Conservation (phyloP, 1,140 invertebrate species). For the Ips typographus region DNA sequence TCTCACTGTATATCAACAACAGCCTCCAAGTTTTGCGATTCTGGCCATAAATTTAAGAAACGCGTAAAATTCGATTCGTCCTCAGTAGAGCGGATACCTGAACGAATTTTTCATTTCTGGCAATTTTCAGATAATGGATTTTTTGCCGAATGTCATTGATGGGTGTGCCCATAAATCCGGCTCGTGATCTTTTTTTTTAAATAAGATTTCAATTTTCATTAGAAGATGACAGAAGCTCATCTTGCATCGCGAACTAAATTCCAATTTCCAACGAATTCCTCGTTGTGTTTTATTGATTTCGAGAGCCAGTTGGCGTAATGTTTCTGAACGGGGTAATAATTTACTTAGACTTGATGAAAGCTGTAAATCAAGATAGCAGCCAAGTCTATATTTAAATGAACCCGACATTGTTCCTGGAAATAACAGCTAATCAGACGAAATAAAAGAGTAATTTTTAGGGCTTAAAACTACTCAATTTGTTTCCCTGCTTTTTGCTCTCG, state of each 20-base stretch:
- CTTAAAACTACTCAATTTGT: constrained; percentile 6
- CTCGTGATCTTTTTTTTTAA: background rate
- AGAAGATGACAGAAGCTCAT: constrained; percentile 1
- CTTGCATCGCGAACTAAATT: no score
- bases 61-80: background rate
- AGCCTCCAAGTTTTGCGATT: no score
- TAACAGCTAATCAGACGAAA: background rate
- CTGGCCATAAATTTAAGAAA: constrained; percentile 7
- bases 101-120: constrained; percentile 8
- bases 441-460: background rate
- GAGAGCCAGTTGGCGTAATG: no score
- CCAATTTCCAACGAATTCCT: no score
- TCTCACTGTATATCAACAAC: no score
- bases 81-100: constrained; percentile 8
- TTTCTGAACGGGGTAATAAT: no score
- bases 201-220: constrained; percentile 12
- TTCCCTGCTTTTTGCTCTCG: background rate
- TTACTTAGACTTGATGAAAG: no score
- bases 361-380: no score
- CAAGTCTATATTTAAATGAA: no score
- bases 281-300: no score
- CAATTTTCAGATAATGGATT: constrained; percentile 14
- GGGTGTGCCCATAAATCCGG: constrained; percentile 5
- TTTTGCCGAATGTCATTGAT: constrained; percentile 11
- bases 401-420: no score